A percentile compares a stretch with the other conserved stretches of the same genome.
Conservation (phyloP, 1,140 invertebrate genomes). For the Anoplolepis gracilipes region DNA sequence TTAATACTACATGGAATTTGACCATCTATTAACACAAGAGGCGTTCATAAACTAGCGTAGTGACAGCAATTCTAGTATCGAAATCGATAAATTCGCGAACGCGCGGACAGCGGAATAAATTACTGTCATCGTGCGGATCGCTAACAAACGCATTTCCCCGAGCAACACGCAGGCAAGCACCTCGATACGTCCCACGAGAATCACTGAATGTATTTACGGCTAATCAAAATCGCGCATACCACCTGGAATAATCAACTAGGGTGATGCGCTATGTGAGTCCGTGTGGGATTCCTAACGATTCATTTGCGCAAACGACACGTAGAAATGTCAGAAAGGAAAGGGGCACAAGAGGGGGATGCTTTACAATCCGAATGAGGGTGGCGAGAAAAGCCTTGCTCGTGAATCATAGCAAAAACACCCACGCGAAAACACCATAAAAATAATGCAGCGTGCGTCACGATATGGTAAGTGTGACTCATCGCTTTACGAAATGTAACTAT, state of each 20-base stretch:
- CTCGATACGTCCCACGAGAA: constrained; percentile 39
- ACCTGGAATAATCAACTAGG: constrained; percentile 60
- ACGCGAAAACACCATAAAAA: constrained; percentile 79
- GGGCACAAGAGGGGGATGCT: background rate
- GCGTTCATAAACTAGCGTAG: background rate
- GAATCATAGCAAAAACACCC: constrained; percentile 73
- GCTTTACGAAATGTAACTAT: constrained; percentile 15
- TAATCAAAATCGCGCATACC: constrained; percentile 56
- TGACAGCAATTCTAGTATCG: background rate
- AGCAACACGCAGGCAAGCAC: background rate
- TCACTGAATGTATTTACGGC: constrained; percentile 63
- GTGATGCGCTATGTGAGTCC: constrained; percentile 15
- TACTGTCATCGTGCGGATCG: background rate
- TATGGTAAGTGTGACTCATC: constrained; percentile 71
- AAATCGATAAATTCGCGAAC: constrained; percentile 33
- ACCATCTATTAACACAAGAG: constrained; percentile 1
- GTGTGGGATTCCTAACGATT: constrained; percentile 66
- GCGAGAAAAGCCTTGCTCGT: constrained; percentile 62
- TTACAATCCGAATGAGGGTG: constrained; percentile 46
- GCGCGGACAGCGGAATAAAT: constrained; percentile 30
- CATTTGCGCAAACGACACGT: constrained; percentile 41
- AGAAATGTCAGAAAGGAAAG: background rate
- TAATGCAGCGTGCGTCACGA: constrained; percentile 75
- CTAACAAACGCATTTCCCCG: constrained; percentile 3
- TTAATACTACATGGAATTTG: background rate